Evolutionary conservation across 2,797 vertebrate species (phyloP).

Genomic region (Nannoperca obscura): DNA sequence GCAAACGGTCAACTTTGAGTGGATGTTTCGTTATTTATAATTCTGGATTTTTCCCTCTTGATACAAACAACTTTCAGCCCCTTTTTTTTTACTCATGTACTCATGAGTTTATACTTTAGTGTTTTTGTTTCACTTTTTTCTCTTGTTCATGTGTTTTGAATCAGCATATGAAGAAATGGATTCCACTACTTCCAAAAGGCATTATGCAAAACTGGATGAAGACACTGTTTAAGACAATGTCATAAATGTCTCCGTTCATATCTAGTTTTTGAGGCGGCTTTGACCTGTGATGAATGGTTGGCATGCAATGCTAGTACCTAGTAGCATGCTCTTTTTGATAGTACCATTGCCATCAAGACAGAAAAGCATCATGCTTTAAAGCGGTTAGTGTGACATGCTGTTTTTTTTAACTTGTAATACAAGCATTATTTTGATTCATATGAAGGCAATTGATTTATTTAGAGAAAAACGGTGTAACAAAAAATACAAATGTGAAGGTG

Average conservation of each 20-base stretch:
- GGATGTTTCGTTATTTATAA: neutral
- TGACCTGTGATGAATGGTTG: neutral
- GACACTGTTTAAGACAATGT: neutral
- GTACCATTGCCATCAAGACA: neutral
- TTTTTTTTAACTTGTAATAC: neutral
- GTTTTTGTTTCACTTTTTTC: neutral
- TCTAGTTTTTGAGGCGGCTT: neutral
- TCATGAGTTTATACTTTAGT: neutral
- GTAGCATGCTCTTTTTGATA: neutral
- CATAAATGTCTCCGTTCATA: neutral
- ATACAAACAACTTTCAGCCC: neutral
- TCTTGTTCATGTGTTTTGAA: neutral
- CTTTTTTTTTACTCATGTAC: neutral
- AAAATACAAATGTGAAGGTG: neutral
- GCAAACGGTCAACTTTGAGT: neutral
- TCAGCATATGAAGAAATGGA: neutral
- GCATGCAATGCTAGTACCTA: no score
- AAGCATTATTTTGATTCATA: neutral
- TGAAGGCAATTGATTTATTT: neutral
- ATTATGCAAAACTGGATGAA: neutral
- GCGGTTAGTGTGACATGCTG: neutral
- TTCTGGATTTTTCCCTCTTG: neutral
- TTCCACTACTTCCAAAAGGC: neutral
- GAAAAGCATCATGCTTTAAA: neutral
- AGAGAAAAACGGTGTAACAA: neutral